phyloP scores from a whole-genome alignment of 2,888 invertebrate species.

The Kryphioiulus occultus region DNA sequence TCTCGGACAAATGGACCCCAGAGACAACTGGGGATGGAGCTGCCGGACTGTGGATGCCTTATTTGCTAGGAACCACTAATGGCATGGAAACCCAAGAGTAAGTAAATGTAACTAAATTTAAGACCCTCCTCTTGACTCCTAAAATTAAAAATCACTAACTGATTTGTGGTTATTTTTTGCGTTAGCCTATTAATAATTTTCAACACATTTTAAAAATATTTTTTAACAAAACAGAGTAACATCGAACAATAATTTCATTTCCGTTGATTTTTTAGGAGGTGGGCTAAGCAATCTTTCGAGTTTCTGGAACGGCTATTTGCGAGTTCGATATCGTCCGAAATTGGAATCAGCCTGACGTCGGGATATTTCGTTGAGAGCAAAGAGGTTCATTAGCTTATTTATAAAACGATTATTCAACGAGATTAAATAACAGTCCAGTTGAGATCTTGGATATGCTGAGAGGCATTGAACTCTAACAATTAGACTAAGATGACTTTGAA shows the following conservation, averaged over 20 bases:
- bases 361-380: slow-evolving; percentile 29
- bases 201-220: too few relatives aligned
- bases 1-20: slow-evolving; percentile 74
- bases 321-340: slow-evolving; percentile 49
- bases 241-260: too few relatives aligned
- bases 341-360: slow-evolving; percentile 54
- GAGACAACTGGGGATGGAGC: slow-evolving; percentile 80
- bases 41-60: slow-evolving; percentile 80
- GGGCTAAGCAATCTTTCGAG: slow-evolving; percentile 35
- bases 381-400: not conserved
- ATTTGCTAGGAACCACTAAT: slow-evolving; percentile 62
- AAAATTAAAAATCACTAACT: too few relatives aligned
- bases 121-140: too few relatives aligned
- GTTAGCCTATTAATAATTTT: too few relatives aligned
- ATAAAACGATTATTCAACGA: not conserved
- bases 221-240: too few relatives aligned
- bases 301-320: slow-evolving; percentile 20
- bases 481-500: not conserved
- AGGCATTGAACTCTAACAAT: not conserved
- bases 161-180: too few relatives aligned
- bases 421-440: not conserved
- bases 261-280: not conserved
- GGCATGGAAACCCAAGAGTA: not conserved
- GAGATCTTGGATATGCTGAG: not conserved
- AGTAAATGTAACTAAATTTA: not conserved